Percentiles rank a stretch among this genome's conserved stretches.
These are phyloP conservation scores for Pseudomugil tenellus DNA, from an alignment of 2,797 vertebrate genomes.

Conservation along the genomic window DNA sequence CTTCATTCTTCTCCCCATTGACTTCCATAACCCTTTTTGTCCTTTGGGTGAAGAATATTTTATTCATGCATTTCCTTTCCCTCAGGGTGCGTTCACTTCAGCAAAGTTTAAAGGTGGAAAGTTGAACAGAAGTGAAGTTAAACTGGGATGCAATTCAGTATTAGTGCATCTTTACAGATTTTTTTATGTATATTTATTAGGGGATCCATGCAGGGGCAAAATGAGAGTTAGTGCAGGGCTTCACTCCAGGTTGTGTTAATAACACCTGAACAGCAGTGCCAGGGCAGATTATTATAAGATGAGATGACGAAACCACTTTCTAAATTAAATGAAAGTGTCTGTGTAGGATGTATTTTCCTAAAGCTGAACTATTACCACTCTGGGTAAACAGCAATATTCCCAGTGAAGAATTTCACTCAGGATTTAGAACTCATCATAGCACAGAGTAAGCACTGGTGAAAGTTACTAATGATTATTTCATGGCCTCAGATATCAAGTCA, in stretches of 20 bases:
- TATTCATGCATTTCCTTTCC: conserved; percentile 60
- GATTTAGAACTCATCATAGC: too few species aligned
- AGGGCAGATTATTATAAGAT: conserved; percentile 5
- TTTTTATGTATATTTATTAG: conserved; percentile 1
- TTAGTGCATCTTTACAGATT: conserved; percentile 30
- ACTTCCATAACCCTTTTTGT: conserved; percentile 38
- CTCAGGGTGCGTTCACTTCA: conserved; percentile 49
- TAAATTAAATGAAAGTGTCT: neutral
- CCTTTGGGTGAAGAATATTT: conserved; percentile 62
- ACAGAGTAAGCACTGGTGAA: too few species aligned
- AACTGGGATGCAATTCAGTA: conserved; percentile 54
- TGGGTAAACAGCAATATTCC: too few species aligned
- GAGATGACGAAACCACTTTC: neutral
- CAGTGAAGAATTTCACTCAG: too few species aligned
- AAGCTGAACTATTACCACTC: neutral
- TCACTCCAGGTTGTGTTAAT: conserved; percentile 2
- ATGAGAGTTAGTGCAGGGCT: conserved; percentile 28
- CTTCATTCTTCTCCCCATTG: conserved; percentile 34
- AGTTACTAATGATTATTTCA: too few species aligned
- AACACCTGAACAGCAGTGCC: conserved; percentile 12
- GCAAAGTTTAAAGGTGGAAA: conserved; percentile 63
- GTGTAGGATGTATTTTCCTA: conserved; percentile 5
- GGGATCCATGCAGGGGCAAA: conserved; percentile 29
- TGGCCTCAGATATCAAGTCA: too few species aligned
- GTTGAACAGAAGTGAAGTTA: conserved; percentile 57